Base-by-base conservation (phyloP, 2,797 vertebrate species). In the Acropternis orthonyx region DNA sequence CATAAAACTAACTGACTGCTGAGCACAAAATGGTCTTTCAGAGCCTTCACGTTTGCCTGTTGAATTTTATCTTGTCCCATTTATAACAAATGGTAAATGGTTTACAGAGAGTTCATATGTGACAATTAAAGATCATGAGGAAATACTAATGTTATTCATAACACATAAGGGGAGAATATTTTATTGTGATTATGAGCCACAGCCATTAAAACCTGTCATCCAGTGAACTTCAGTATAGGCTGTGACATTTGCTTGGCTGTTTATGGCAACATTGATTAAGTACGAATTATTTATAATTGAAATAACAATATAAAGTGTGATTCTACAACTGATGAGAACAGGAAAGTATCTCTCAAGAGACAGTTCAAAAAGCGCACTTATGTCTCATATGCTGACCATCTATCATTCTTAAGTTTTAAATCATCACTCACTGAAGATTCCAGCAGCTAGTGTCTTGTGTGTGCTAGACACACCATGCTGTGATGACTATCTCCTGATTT, bases 211-310 rank as follows among this genome's bases (percentile, higher is more conserved):
- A 84, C n/a, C 59, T 82, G 6, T 91, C 37, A 85, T 73, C 52
- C 84, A 74, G 34, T 87, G 90, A 86, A 76, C 63, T 94, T 82
- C 48, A 44, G 12, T 79, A 7, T 48, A 63, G 34, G 49, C 67
- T 82, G 12, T 85, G 68, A 74, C 63, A 79, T 72, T 91, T 93
- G 28, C 63, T 81, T 94, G 61, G n/a, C 51, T 6, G 6, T 72
- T 96, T 91, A 74, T 44, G 44, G 51, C 36, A 73, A 77, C 34
- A 49, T 7, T 89, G 23, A 79, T 82, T 92, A 92, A 89, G 15
- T 12, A 49, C 49, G 92, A 83, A 96, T 92, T 96, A 71, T 74
- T 93, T 91, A 49, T 83, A 92, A 91, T 80, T 88, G 46, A 91
- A 93, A 83, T 82, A 87, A 76, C 34, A 67, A 8, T 56, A 43